Evolutionary conservation across 1,140 invertebrate genomes (phyloP), one percentile per base, ranked within the genome.

Genomic region (Onthophagus taurus): DNA sequence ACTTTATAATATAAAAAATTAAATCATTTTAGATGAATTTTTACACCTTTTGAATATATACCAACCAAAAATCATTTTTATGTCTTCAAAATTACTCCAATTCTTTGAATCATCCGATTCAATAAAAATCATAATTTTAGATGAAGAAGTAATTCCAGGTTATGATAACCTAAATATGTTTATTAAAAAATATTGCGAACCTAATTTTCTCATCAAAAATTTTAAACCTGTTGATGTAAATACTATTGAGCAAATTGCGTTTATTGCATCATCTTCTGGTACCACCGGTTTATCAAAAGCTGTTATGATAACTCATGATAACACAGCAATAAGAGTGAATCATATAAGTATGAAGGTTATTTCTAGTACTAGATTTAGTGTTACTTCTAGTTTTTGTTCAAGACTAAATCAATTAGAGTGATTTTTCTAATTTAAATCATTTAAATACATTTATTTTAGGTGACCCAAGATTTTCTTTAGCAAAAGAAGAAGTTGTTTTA

Each of bases 221-320:
- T 54, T 56, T 31, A 29, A 29, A 16, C 47, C 49, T 8, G 38
- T 23, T 12, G 23, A 48, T 16, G 48, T 50, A 5, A 33, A 52
- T 38, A 2, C 42, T 0, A 35, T 31, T 8, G 31, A 51, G 33
- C 49, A 65, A 43, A 43, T 53, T 0, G 58, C 64, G 0, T 47
- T 66, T 4, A 60, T 74, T 9, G 45, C 70, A 4, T 72, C 68
- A 51, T 72, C 69, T 4, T 72, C 71, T 1, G 83, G 83, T 12
- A 85, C 83, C 5, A 86, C 82, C 17, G 83, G 85, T 39, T 57
- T 78, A 21, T 83, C 85, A 0, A 89, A 89, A 64, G 84, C 82
- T 13, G 83, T 85, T 0, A 77, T 83, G 70, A 59, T 85, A 24
- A 81, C 80, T 2, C 80, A 85, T 54, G 57, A 50, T 16, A 77